Percentiles rank a stretch among this genome's conserved stretches.
Conservation (phyloP, 1,140 invertebrate species). For the Uloborus diversus region DNA sequence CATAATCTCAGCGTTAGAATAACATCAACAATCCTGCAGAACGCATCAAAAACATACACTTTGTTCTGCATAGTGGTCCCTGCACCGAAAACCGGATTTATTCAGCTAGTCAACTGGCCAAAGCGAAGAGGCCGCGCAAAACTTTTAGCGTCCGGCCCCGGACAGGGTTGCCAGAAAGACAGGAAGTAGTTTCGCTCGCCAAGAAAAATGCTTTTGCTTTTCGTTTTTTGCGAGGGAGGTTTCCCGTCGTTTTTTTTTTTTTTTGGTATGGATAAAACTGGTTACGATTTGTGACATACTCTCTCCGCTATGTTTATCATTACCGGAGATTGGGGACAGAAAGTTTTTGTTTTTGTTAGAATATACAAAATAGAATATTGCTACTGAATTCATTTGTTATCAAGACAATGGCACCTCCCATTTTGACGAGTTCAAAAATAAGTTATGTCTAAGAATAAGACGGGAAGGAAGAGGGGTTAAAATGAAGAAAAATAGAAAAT, state of each 20-base stretch:
- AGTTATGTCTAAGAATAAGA: too few species aligned
- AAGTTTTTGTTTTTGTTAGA: too few species aligned
- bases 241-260: neutral
- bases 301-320: too few species aligned
- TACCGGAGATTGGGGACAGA: too few species aligned
- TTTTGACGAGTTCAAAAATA: too few species aligned
- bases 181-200: too few species aligned
- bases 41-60: neutral
- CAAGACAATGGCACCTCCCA: too few species aligned
- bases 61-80: neutral
- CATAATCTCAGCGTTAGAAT: neutral
- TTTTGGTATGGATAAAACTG: neutral
- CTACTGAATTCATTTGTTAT: too few species aligned
- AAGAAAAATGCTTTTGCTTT: neutral
- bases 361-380: too few species aligned
- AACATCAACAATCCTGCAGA: neutral
- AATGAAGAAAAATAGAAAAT: too few species aligned
- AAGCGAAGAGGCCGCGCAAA: too few species aligned
- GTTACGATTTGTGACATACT: neutral
- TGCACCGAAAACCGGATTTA: constrained; percentile 35
- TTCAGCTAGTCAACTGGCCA: neutral
- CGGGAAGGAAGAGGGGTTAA: too few species aligned
- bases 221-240: neutral
- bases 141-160: neutral
- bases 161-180: neutral